Evolutionary conservation across 2,888 invertebrate species (phyloP), one percentile per base, ranked within the genome.

Genomic region (Toxonevra muliebris): DNA sequence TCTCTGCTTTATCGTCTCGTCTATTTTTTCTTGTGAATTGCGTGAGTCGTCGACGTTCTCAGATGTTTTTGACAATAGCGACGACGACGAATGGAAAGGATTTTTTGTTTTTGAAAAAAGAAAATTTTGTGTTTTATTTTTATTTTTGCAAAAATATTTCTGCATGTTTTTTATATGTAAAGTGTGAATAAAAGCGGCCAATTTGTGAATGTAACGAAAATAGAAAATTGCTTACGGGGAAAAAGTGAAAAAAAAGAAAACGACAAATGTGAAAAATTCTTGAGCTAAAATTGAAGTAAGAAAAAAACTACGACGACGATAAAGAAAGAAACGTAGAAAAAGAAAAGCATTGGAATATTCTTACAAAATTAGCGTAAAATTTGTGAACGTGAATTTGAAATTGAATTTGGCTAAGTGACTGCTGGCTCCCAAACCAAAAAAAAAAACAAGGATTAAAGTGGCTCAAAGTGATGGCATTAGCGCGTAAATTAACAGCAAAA

Each of bases 401-500:
- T 30, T 30, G 30, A 30, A 30, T 4, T n/a, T 30, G 7, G 30
- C 30, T 30, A 30, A 30, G 30, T 30, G 30, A 7, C 7, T 30
- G 2, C 30, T 30, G 30, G 30, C 30, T 30, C 30, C 30, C 30
- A 30, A 30, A 30, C 30, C 30, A 30, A 30, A 30, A 30, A 30
- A 30, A 30, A 30, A 30, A 30, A 30, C 2, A 54, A 15, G 19
- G 3, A 53, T 15, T 69, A 73, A 71, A 73, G 71, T 72, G 71
- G 72, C 70, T 71, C 68, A 72, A 74, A 74, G 73, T 75, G 74
- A 86, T 86, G 85, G 85, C 86, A 77, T 76, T 84, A 79, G 78
- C 83, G 73, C 83, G 86, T 75, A 85, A 84, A 74, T 78, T 85
- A 76, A 80, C 82, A 71, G 76, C 82, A 75, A 85, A 84, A 82